Evolutionary conservation across 2,888 invertebrate genomes (phyloP).

Genomic region (Sinohyriopsis cumingii): DNA sequence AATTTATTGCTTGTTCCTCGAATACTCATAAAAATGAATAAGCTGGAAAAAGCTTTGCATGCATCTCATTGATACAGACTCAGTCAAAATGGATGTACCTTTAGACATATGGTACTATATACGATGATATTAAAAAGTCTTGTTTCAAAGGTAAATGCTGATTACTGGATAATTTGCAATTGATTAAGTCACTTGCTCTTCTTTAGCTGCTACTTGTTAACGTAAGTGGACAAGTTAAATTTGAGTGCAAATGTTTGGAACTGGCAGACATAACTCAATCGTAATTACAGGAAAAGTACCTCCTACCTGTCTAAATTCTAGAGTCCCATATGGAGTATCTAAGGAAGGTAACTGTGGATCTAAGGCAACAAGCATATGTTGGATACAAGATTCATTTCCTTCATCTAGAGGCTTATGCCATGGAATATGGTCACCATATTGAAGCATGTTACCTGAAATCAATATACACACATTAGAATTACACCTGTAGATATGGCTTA

Average conservation of each 20-base stretch:
- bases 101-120: too few species aligned
- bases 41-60: too few species aligned
- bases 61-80: too few species aligned
- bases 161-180: too few species aligned
- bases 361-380: conserved; percentile 87
- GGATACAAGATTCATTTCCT: conserved; percentile 79
- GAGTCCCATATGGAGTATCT: conserved; percentile 82
- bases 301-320: conserved; percentile 80
- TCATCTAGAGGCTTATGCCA: conserved; percentile 91
- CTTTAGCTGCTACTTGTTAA: too few species aligned
- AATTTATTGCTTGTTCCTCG: too few species aligned
- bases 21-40: too few species aligned
- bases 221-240: background rate
- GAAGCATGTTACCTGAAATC: conserved; percentile 79
- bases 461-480: background rate
- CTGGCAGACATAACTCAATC: background rate
- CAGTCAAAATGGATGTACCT: too few species aligned
- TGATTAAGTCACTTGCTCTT: too few species aligned
- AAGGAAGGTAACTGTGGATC: conserved; percentile 83
- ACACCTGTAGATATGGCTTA: too few species aligned
- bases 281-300: background rate
- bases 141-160: too few species aligned
- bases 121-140: too few species aligned
- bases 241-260: background rate
- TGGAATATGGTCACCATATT: conserved; percentile 92